Evolutionary conservation across 2,113 vertebrate species (phyloP).

Genomic region (Castor canadensis): DNA sequence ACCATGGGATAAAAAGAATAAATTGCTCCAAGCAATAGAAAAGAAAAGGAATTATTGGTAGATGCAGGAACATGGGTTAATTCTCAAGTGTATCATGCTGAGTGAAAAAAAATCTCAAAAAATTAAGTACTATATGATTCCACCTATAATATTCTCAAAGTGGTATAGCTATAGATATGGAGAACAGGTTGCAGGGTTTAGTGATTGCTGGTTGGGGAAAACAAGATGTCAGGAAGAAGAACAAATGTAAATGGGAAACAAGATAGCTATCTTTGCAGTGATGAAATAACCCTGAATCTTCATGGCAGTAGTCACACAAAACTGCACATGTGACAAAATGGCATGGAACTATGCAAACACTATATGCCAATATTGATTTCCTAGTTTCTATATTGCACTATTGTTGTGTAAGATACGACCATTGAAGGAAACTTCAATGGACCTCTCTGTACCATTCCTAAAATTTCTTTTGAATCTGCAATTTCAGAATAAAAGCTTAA

Average conservation of each 20-base stretch:
- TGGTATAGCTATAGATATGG: background rate
- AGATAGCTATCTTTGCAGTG: background rate
- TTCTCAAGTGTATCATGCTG: background rate
- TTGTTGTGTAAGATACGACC: background rate
- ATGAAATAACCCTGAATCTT: background rate
- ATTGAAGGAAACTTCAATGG: background rate
- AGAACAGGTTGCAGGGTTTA: background rate
- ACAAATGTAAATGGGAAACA: background rate
- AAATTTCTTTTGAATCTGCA: background rate
- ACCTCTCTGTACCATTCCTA: background rate
- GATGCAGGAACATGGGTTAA: background rate
- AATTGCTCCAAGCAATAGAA: background rate
- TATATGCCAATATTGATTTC: background rate
- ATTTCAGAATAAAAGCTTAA: background rate
- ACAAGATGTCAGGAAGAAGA: rapidly evolving
- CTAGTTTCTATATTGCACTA: background rate
- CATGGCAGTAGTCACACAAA: background rate
- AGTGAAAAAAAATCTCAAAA: background rate
- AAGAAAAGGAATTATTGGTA: background rate
- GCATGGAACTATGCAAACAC: background rate
- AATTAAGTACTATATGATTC: background rate
- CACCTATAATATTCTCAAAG: background rate
- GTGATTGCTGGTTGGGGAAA: background rate
- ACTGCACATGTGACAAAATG: background rate
- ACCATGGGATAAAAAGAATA: background rate